These are phyloP conservation scores for Syrista parreyssii DNA, from an alignment of 2,888 invertebrate species.

Conservation along the genomic window DNA sequence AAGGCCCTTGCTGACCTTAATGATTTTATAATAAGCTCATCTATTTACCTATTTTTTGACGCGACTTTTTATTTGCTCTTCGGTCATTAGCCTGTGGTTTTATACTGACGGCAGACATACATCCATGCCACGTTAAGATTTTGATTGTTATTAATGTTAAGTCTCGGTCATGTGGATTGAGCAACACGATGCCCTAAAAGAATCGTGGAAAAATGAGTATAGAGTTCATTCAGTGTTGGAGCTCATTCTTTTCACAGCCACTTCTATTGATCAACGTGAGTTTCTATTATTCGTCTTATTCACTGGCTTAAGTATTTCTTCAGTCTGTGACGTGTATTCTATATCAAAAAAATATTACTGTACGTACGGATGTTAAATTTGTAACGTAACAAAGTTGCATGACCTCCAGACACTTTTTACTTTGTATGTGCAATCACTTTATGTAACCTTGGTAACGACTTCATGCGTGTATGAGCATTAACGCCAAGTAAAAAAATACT, in stretches of 20 bases:
- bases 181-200: neutral
- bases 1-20: conserved; percentile 36
- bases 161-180: neutral
- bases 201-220: neutral
- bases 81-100: conserved; percentile 20
- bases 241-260: neutral
- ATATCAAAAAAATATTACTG: neutral
- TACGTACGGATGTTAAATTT: neutral
- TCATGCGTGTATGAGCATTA: neutral
- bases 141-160: conserved; percentile 19
- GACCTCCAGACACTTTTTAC: neutral
- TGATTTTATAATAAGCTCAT: conserved; percentile 53
- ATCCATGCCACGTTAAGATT: conserved; percentile 16
- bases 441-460: neutral
- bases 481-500: neutral
- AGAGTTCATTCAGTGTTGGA: neutral
- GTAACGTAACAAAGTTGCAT: neutral
- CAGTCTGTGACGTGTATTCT: neutral
- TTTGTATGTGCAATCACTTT: neutral
- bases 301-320: neutral
- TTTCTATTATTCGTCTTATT: neutral
- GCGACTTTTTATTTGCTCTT: conserved; percentile 18
- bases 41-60: conserved; percentile 24
- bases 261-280: neutral
- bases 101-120: conserved; percentile 12